Base-by-base conservation (phyloP, 2,797 vertebrate genomes). In the Knipowitschia caucasica region DNA sequence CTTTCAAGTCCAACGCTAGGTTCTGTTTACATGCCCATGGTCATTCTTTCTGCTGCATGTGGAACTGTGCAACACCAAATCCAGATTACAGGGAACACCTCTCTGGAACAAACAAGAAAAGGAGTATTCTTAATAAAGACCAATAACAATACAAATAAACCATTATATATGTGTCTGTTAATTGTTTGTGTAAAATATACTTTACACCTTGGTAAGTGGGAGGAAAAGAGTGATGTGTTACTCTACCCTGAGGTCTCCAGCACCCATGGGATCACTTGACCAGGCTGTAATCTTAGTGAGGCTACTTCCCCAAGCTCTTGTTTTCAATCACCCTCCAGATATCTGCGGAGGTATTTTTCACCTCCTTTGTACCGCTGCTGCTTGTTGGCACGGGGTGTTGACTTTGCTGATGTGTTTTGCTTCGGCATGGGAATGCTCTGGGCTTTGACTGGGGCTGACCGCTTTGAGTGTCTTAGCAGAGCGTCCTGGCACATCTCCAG, bases 381-480 rank as follows among this genome's bases (percentile, higher is more conserved):
- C 57, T 62, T 62, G 58, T 73, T 73, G 73, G 68, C 76, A n/a
- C 73, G 59, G 42, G 78, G 76, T 86, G 73, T 86, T 87, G 81
- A 87, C 81, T 82, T 71, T 80, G 42, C 67, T 68, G 77, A 69
- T 69, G 71, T 80, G 59, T 77, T 83, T 81, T 69, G 69, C 71
- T 80, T 80, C 76, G 67, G 69, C 75, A 78, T 80, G 76, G 71
- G 66, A 82, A 80, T 5, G 56, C 75, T 83, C 47, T 44, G 56
- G 66, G 67, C 59, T 62, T 53, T 67, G 53, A 62, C 65, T 68
- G 50, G 44, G 1, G 31, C 36, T 75, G 73, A 70, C 71, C 69
- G 53, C 69, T 72, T 62, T 64, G 62, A 78, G 76, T 66, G 56
- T 68, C 54, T 76, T 63, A 57, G 51, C 63, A 77, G 64, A 75